Conservation (phyloP, 2,113 vertebrate species). For the Marmota monax region DNA sequence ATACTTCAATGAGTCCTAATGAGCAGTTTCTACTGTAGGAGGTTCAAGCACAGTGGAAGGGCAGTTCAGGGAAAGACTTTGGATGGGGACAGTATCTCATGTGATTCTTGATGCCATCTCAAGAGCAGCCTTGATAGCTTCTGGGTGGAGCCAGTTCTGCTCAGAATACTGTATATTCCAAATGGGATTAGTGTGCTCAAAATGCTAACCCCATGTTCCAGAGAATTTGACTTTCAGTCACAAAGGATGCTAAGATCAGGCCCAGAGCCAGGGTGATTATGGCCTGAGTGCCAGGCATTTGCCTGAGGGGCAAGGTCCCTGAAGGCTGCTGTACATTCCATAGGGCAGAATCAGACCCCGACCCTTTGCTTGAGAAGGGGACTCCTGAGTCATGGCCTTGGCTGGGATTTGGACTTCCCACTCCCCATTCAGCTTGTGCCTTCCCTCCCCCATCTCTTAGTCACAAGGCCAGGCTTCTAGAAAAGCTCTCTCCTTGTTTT, state of each 20-base stretch:
- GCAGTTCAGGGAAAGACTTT: background rate
- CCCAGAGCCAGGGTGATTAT: background rate
- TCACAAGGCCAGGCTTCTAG: conserved; percentile 64
- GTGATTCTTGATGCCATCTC: background rate
- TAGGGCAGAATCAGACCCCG: background rate
- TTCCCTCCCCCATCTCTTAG: conserved; percentile 55
- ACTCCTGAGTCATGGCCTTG: background rate
- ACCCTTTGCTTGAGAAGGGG: background rate
- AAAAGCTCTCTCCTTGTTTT: conserved; percentile 74
- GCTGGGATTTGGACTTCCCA: background rate
- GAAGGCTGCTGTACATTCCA: background rate
- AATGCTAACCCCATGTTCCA: background rate
- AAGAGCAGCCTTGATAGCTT: background rate
- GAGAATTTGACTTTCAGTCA: background rate
- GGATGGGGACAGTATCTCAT: background rate
- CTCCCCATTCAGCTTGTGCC: background rate
- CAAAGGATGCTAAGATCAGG: background rate
- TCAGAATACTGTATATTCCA: background rate
- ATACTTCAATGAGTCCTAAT: background rate
- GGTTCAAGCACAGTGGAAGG: background rate
- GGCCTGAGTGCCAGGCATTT: background rate
- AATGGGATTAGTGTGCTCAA: background rate
- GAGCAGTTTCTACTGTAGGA: background rate
- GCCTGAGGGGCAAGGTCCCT: background rate
- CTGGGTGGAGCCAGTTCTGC: accelerated